Percentiles rank a stretch among this genome's conserved stretches.
Evolutionary conservation across 2,113 vertebrate species (phyloP).

Genomic region (Philantomba maxwellii): DNA sequence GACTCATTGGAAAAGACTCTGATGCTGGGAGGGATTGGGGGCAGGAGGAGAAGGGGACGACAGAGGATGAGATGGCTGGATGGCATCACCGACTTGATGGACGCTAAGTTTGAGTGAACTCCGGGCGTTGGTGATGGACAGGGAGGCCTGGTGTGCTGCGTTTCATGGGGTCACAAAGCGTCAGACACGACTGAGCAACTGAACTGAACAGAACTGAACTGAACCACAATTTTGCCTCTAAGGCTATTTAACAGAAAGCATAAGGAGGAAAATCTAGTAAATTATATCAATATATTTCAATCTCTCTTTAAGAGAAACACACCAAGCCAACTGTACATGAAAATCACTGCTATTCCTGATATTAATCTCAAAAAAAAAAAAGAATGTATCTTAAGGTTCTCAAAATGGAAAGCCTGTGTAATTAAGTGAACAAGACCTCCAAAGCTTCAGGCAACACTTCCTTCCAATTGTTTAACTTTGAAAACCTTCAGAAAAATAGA

Average conservation of each 20-base stretch:
- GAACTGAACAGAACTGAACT: too few species aligned
- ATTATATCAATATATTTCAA: neutral
- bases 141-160: too few species aligned
- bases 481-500: neutral
- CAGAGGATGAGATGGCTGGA: too few species aligned
- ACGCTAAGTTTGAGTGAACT: too few species aligned
- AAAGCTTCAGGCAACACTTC: neutral
- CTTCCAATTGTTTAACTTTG: neutral
- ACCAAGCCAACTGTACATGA: neutral
- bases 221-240: neutral
- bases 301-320: neutral
- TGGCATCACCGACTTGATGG: too few species aligned
- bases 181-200: too few species aligned
- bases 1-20: too few species aligned
- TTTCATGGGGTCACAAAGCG: too few species aligned
- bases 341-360: neutral
- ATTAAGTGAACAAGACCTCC: neutral
- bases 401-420: neutral
- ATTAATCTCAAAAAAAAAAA: neutral
- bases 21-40: too few species aligned
- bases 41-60: too few species aligned
- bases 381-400: neutral
- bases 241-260: neutral
- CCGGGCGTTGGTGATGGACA: too few species aligned
- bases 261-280: neutral